A percentile compares a stretch with the other conserved stretches of the same genome.
Evolutionary conservation across 2,888 invertebrate genomes (phyloP).

Genomic region (Portevinia maculata): DNA sequence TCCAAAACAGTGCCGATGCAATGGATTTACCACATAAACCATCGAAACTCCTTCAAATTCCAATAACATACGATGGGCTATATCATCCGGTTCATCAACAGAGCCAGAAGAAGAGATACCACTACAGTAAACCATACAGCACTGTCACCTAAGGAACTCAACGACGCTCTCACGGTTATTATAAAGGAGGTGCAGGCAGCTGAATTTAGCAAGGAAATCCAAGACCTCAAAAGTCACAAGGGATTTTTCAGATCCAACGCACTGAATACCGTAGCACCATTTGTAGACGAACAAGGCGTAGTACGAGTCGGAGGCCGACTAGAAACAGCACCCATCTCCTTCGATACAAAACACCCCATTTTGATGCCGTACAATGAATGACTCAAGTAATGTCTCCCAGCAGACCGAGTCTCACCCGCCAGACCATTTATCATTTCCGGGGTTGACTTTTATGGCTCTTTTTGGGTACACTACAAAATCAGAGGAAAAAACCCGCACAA

Average conservation of each 20-base stretch:
- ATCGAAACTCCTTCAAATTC: neutral
- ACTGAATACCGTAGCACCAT: neutral
- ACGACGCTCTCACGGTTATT: conserved; percentile 14
- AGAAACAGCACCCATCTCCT: neutral
- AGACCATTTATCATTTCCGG: no score
- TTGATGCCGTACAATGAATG: conserved; percentile 1
- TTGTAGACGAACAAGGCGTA: neutral
- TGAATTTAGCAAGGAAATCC: conserved; percentile 8
- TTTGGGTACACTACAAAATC: conserved; percentile 16
- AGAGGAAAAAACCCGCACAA: conserved; percentile 30
- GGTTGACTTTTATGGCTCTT: neutral
- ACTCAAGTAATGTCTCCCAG: no score
- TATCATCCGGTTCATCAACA: neutral
- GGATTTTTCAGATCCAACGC: neutral
- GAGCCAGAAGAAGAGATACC: neutral
- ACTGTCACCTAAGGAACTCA: conserved; percentile 13
- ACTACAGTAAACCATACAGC: neutral
- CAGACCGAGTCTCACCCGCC: no score
- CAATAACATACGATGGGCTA: neutral
- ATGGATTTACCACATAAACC: neutral
- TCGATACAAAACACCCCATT: no score
- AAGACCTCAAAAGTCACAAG: conserved; percentile 3
- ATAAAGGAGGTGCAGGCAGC: neutral
- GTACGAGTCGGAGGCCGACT: conserved; percentile 7
- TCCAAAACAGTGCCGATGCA: neutral